A percentile compares a stretch with the other conserved stretches of the same genome.
phyloP scores from a whole-genome alignment of 2,888 invertebrate genomes.

The Seira ritae region DNA sequence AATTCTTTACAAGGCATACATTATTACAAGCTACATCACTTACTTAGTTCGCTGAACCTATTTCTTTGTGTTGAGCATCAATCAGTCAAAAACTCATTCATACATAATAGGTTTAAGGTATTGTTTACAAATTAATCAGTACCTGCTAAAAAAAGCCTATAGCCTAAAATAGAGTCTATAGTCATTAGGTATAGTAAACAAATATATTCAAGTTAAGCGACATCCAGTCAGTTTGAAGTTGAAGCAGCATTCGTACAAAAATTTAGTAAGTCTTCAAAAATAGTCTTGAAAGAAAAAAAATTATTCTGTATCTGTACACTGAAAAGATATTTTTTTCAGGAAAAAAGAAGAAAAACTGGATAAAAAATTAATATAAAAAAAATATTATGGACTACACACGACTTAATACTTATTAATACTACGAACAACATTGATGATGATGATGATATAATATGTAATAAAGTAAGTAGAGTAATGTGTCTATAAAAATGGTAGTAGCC shows the following conservation, averaged over 20 bases:
- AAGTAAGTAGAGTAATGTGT: background rate
- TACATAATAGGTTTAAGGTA: conserved; percentile 10
- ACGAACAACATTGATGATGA: conserved; percentile 6
- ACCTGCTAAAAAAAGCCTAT: no score
- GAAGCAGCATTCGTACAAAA: no score
- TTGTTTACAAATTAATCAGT: background rate
- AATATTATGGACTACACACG: background rate
- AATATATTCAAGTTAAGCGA: conserved; percentile 20
- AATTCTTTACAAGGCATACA: conserved; percentile 27
- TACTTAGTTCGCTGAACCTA: conserved; percentile 32
- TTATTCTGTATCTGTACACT: background rate
- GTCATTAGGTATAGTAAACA: no score
- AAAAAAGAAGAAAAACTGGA: conserved; percentile 3
- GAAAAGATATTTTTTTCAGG: no score
- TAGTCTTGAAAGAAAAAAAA: background rate
- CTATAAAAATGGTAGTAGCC: background rate
- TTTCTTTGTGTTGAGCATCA: conserved; percentile 49
- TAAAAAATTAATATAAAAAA: conserved; percentile 1
- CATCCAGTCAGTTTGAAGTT: conserved; percentile 46
- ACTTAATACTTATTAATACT: background rate
- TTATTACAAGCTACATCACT: background rate
- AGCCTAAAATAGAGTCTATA: background rate
- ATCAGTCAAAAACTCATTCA: conserved; percentile 48
- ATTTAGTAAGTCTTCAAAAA: no score
- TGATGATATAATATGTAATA: background rate